phyloP scores from a whole-genome alignment of 2,888 invertebrate species.

The Zootermopsis nevadensis region DNA sequence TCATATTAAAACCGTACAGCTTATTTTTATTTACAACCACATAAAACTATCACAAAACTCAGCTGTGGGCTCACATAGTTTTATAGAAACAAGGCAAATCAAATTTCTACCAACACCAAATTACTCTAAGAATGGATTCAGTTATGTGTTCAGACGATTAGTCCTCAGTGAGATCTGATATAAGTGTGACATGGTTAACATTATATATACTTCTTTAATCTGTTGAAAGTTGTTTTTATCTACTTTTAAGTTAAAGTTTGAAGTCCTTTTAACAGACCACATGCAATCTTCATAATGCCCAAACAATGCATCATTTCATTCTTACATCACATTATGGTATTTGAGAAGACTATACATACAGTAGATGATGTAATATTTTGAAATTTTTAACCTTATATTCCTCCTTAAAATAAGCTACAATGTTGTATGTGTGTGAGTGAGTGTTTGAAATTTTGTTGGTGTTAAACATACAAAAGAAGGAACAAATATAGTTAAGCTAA shows the following conservation, averaged over 20 bases:
- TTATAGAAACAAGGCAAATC: too few species aligned
- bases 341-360: conserved; percentile 30
- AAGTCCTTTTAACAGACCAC: background rate
- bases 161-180: too few species aligned
- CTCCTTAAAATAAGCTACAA: conserved; percentile 27
- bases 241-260: background rate
- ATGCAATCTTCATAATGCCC: conserved; percentile 7
- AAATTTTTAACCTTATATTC: conserved; percentile 36
- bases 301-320: conserved; percentile 38
- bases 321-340: conserved; percentile 35
- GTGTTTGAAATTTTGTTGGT: conserved; percentile 37
- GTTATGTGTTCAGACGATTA: too few species aligned
- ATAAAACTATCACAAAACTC: too few species aligned
- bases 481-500: conserved; percentile 34
- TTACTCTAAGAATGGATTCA: too few species aligned
- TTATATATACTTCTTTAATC: background rate
- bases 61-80: too few species aligned
- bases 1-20: too few species aligned
- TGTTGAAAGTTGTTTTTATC: background rate
- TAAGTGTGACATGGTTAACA: too few species aligned
- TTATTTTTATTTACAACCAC: too few species aligned
- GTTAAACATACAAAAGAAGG: conserved; percentile 30
- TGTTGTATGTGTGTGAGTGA: conserved; percentile 42
- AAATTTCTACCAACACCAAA: too few species aligned
- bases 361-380: conserved; percentile 40